Conservation (phyloP, 2,888 invertebrate species). For the Hyles lineata region DNA sequence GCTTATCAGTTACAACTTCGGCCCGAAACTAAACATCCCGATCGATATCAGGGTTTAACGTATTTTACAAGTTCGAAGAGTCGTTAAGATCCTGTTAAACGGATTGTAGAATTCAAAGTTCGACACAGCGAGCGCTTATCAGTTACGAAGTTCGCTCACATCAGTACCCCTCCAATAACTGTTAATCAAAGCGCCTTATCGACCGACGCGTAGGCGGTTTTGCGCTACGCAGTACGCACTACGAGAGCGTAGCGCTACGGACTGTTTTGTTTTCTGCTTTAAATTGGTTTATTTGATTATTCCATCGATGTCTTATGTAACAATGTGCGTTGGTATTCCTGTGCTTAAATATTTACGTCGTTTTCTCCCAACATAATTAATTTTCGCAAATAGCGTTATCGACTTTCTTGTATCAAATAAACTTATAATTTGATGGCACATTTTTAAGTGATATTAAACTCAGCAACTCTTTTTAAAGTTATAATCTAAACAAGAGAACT, state of each 20-base stretch:
- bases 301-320: too few relatives aligned
- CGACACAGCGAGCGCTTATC: neutral
- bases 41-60: neutral
- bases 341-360: too few relatives aligned
- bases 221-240: neutral
- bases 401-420: too few relatives aligned
- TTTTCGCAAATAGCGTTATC: too few relatives aligned
- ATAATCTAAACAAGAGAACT: too few relatives aligned
- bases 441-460: neutral
- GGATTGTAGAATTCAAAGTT: neutral
- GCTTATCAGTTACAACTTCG: constrained; percentile 3
- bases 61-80: neutral
- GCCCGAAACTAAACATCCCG: neutral
- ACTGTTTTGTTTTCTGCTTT: neutral
- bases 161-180: neutral
- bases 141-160: neutral
- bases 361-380: too few relatives aligned
- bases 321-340: too few relatives aligned
- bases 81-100: too few relatives aligned
- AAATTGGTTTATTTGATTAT: too few relatives aligned
- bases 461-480: too few relatives aligned
- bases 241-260: neutral
- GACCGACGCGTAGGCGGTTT: neutral
- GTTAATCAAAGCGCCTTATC: neutral
- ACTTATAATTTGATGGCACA: too few relatives aligned